phyloP scores from a whole-genome alignment of 2,797 vertebrate genomes.

The Sebastes iracundus region DNA sequence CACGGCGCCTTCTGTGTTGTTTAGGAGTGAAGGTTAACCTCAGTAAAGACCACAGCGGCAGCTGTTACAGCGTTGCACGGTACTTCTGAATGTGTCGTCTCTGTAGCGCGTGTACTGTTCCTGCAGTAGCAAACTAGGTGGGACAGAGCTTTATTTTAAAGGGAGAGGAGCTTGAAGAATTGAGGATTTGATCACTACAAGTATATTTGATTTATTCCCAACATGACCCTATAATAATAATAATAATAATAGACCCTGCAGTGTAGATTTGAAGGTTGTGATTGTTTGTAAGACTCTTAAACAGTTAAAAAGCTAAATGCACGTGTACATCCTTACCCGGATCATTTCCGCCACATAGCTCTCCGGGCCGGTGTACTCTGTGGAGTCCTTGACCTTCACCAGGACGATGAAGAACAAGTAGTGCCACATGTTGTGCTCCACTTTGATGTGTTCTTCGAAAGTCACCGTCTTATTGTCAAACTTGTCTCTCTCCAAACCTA shows the following conservation, averaged over 20 bases:
- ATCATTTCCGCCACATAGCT: constrained; percentile 99
- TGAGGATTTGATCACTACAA: neutral
- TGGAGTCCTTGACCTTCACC: constrained; percentile 98
- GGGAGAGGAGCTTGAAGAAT: neutral
- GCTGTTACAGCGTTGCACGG: neutral
- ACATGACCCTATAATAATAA: neutral
- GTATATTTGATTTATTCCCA: neutral
- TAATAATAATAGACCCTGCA: too few relatives aligned
- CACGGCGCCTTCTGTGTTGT: neutral
- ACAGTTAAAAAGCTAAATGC: neutral
- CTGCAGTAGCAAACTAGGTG: neutral
- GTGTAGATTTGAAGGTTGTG: neutral
- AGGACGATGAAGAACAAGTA: constrained; percentile 98
- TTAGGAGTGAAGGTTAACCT: constrained; percentile 36
- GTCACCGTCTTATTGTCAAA: constrained; percentile 99
- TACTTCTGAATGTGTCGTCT: neutral
- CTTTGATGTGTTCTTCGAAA: constrained; percentile 98
- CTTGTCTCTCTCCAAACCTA: constrained; percentile 97
- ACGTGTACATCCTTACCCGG: constrained; percentile 84
- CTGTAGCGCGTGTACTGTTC: neutral
- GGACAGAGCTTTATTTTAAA: neutral
- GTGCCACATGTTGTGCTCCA: constrained; percentile 99
- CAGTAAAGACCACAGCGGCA: constrained; percentile 15
- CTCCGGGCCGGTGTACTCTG: constrained; percentile 97
- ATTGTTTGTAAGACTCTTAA: neutral